Evolutionary conservation across 2,113 vertebrate genomes (phyloP).

Genomic region (Hoplias malabaricus): DNA sequence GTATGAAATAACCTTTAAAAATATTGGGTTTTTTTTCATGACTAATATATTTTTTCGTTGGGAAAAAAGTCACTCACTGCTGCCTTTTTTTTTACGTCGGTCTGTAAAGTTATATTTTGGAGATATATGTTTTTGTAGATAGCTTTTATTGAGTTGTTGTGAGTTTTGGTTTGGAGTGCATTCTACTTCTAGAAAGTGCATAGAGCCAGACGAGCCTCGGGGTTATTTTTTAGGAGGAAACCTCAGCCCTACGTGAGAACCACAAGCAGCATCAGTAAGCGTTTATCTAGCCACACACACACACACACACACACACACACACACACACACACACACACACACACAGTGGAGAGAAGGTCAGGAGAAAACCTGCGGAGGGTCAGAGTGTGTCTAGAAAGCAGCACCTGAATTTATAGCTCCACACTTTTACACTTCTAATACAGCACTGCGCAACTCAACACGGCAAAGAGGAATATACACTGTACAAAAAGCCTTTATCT

Average conservation of each 20-base stretch:
- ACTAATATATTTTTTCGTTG: too few species aligned
- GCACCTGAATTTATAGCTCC: conserved; percentile 47
- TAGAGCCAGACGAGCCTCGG: conserved; percentile 12
- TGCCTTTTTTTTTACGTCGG: too few species aligned
- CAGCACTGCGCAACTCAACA: conserved; percentile 77
- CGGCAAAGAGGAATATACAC: conserved; percentile 77
- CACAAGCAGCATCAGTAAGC: neutral
- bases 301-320: too few species aligned
- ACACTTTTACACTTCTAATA: conserved; percentile 74
- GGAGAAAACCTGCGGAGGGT: neutral
- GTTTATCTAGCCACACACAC: conserved; percentile 3
- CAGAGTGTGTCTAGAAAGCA: conserved; percentile 28
- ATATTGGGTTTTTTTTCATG: too few species aligned
- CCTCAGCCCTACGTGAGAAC: conserved; percentile 11
- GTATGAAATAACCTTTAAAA: too few species aligned
- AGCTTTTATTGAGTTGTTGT: conserved; percentile 26
- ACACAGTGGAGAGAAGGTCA: neutral
- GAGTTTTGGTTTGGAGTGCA: conserved; percentile 39
- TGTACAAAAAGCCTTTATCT: conserved; percentile 38
- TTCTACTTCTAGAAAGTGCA: conserved; percentile 48
- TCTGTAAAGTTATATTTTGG: too few species aligned
- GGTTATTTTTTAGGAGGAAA: neutral
- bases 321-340: too few species aligned
- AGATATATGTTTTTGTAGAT: conserved; percentile 16
- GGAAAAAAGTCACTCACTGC: too few species aligned